phyloP scores from a whole-genome alignment of 2,797 vertebrate genomes.

The Pelobates cultripes region DNA sequence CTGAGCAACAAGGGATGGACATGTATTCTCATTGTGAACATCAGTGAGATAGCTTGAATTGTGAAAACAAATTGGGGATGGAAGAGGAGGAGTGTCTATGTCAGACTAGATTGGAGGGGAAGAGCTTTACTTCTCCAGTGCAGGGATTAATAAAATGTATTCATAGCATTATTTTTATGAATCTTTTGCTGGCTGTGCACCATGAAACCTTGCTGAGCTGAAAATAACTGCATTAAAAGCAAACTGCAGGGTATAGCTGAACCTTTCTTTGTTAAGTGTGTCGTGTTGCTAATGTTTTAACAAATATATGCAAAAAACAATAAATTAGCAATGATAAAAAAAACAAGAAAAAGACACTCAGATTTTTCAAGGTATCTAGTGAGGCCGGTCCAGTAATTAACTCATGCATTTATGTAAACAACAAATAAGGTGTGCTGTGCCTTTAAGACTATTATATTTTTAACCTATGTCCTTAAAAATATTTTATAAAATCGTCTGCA shows the following conservation, averaged over 20 bases:
- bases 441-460: too few species aligned
- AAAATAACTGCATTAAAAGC: neutral
- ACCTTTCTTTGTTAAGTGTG: too few species aligned
- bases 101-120: neutral
- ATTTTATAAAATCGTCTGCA: too few species aligned
- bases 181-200: neutral
- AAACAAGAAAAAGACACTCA: too few species aligned
- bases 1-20: constrained; percentile 19
- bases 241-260: neutral
- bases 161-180: neutral
- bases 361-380: too few species aligned
- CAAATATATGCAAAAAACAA: too few species aligned
- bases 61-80: neutral
- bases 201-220: neutral
- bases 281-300: too few species aligned
- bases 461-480: too few species aligned
- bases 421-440: too few species aligned
- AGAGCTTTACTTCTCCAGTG: neutral
- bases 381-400: too few species aligned
- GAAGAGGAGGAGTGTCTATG: neutral
- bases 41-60: neutral
- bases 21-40: constrained; percentile 11
- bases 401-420: too few species aligned
- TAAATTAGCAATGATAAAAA: too few species aligned
- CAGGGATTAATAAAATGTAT: neutral